Evolutionary conservation across 2,113 vertebrate genomes (phyloP).

Genomic region (Puma concolor): DNA sequence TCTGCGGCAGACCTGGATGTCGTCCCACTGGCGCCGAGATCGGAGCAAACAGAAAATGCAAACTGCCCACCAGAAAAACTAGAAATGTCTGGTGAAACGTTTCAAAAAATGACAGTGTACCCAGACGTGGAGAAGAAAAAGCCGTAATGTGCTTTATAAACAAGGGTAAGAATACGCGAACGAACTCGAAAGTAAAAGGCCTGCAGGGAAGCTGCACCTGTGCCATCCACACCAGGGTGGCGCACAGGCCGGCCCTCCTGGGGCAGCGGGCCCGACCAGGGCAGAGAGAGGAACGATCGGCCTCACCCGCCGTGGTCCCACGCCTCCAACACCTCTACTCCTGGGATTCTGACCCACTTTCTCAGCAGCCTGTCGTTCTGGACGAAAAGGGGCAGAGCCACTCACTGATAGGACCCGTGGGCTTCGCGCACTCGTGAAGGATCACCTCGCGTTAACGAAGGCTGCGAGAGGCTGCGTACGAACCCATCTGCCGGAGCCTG

Average conservation of each 20-base stretch:
- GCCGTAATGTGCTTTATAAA: background rate
- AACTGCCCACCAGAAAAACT: background rate
- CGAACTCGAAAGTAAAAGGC: background rate
- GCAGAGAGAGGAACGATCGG: background rate
- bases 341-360: background rate
- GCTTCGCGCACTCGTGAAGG: background rate
- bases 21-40: background rate
- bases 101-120: background rate
- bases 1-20: background rate
- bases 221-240: no score
- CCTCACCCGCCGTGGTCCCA: background rate
- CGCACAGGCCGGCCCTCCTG: background rate
- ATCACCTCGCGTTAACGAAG: background rate
- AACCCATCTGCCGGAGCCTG: background rate
- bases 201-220: background rate
- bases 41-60: background rate
- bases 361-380: background rate
- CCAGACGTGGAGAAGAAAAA: background rate
- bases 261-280: accelerated
- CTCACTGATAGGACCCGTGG: background rate
- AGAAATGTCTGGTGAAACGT: background rate
- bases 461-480: background rate
- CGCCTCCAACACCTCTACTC: no score
- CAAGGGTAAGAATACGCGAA: background rate
- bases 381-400: background rate